Evolutionary conservation across 2,888 invertebrate genomes (phyloP), one percentile per base, ranked within the genome.

Genomic region (Margaritifera margaritifera): DNA sequence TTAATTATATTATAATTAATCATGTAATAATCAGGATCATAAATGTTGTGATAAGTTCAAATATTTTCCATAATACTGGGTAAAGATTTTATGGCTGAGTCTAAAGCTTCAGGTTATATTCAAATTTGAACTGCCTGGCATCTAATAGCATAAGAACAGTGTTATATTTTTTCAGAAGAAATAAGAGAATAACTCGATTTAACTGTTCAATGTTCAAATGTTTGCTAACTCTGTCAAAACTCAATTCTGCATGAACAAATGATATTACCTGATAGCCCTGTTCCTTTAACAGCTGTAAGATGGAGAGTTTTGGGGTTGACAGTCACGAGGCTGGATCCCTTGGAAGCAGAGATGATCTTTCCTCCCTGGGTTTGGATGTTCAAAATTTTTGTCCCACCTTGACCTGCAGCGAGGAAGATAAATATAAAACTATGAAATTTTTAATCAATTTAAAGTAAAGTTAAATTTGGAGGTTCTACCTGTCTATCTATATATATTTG

Each of bases 241-340:
- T 31, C 6, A 22, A 5, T 31, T 15, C 27, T 31, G 27, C 6
- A 19, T 61, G 6, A 51, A 15, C 27, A 52, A 54, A 25, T 31
- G n/a, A 56, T 19, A 63, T 66, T 63, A 78, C 77, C 75, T 64
- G 77, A 69, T 27, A 75, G 68, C 52, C 75, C 75, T 22, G 70
- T 75, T 6, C 82, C 79, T 72, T 87, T 88, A 55, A 87, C 85
- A 11, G 87, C 84, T 15, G 87, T 85, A 20, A 88, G 80, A 66
- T 88, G 87, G 31, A 88, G 78, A 1, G 87, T 88, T 77, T 88
- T 88, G 20, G 88, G 88, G 74, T 87, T 88, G 27, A 88, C 87
- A 1, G 87, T 87, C 20, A 87, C 87, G 8, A 87, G 86, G 68
- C 85, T 79, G 4, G 84, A 80, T 20, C 81, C 80, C 56, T 84